Evolutionary conservation across 2,113 vertebrate genomes (phyloP).

Genomic region (Daubentonia madagascariensis): DNA sequence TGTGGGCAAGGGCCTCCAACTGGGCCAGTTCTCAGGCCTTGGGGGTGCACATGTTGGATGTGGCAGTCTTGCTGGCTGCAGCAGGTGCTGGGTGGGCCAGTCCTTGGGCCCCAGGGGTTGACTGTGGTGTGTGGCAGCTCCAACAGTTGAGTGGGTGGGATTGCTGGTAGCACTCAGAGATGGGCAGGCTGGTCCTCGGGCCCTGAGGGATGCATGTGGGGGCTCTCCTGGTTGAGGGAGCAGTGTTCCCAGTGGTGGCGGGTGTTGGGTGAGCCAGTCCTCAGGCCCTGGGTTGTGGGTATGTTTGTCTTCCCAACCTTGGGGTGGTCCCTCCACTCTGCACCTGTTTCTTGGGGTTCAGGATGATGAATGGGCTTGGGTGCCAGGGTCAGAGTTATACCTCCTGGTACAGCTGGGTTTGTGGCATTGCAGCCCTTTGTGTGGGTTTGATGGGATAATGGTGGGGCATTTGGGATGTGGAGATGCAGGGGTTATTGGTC

Average conservation of each 20-base stretch:
- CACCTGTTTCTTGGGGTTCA: not conserved
- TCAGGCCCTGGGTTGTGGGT: not conserved
- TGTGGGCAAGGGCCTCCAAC: not conserved
- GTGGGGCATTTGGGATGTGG: not conserved
- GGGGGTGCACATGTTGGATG: not conserved
- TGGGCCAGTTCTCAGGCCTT: not conserved
- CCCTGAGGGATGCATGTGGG: not conserved
- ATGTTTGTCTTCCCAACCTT: not conserved
- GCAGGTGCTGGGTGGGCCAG: not conserved
- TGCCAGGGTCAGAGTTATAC: not conserved
- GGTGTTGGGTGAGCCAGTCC: not conserved
- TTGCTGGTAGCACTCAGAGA: not conserved
- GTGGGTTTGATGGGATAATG: not conserved
- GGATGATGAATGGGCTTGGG: not conserved
- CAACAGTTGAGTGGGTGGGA: not conserved
- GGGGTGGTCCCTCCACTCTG: not conserved
- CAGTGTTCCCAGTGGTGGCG: not conserved
- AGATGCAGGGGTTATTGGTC: not conserved
- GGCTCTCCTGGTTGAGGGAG: not conserved
- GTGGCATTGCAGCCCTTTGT: not conserved
- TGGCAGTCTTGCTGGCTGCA: not conserved
- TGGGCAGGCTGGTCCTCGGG: not conserved
- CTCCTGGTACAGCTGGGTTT: not conserved
- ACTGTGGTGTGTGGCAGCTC: not conserved
- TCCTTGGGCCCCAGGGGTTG: not conserved